phyloP scores from a whole-genome alignment of 2,113 vertebrate species.

The Conger conger region DNA sequence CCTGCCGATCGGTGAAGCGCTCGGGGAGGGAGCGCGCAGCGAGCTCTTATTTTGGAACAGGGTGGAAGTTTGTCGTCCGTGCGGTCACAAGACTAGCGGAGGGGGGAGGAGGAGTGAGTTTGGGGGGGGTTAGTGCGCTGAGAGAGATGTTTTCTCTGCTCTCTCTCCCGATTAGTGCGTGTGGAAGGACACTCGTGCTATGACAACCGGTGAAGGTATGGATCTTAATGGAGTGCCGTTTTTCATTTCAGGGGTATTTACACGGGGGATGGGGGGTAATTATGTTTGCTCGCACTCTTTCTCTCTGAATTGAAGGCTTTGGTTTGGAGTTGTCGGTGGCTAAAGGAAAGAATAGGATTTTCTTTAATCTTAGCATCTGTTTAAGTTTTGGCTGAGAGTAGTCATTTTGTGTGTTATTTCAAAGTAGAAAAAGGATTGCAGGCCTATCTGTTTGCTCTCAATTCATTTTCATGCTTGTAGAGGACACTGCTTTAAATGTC shows the following conservation, averaged over 20 bases:
- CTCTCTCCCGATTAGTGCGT: slow-evolving; percentile 41
- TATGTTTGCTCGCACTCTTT: not conserved
- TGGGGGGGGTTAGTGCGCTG: slow-evolving; percentile 38
- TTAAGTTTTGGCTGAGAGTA: not conserved
- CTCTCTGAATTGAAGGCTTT: not conserved
- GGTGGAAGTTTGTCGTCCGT: slow-evolving; percentile 54
- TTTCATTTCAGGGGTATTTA: slow-evolving; percentile 26
- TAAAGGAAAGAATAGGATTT: not conserved
- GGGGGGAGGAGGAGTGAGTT: slow-evolving; percentile 29
- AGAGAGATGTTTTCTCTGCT: slow-evolving; percentile 31
- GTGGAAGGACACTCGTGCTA: slow-evolving; percentile 50
- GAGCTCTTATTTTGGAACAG: slow-evolving; percentile 72
- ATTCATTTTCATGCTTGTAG: not conserved
- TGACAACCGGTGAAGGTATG: slow-evolving; percentile 88
- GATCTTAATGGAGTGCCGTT: slow-evolving; percentile 18
- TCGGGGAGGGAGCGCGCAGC: slow-evolving; percentile 8
- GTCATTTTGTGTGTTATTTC: not conserved
- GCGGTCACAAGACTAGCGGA: slow-evolving; percentile 53
- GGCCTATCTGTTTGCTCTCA: not conserved
- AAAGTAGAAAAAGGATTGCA: not conserved
- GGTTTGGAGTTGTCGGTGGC: not conserved
- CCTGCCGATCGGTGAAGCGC: not conserved
- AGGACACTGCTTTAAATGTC: not conserved
- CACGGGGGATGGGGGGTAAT: accelerated
- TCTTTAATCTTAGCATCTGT: not conserved